Evolutionary conservation across 2,113 vertebrate genomes (phyloP), one percentile per base, ranked within the genome.

Genomic region (Plecturocebus donacophilus): DNA sequence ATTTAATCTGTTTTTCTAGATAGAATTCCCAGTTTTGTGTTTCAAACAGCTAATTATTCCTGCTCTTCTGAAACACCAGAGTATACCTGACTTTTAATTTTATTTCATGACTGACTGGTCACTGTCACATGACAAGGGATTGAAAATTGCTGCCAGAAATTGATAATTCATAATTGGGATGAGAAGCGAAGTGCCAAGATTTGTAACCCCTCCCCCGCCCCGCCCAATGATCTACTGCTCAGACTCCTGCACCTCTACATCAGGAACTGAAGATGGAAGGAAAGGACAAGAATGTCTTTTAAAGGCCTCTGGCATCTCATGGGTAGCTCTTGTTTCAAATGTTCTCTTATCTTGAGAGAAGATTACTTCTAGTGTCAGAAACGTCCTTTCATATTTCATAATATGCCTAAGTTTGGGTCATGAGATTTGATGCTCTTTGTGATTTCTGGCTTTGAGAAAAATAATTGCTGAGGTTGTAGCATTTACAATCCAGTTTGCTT

Each of bases 211-310:
- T 1, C 12, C 12, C 2, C n/a, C 70, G 5, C 21, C 38, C n/a
- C 17, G 2, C n/a, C 23, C 17, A 54, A 2, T 32, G 6, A 25
- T 6, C 9, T 8, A 25, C n/a, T 0, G 2, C 8, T 6, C 3
- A 38, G 25, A 30, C 11, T 32, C 7, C 12, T 35, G 16, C 66
- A n/a, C 66, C 23, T 20, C 14, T 6, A 13, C 6, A 17, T 1
- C 8, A 77, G 13, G 0, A 42, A n/a, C n/a, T 66, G 35, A 56
- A 64, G 30, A 27, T 2, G 45, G 6, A 32, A 27, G 10, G 3
- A 2, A 30, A 80, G 30, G 27, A 3, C 5, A 77, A 38, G 35
- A 32, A 21, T 40, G 58, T 25, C 2, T n/a, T 87, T 76, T 30
- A 23, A 94, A 93, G 20, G 9, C 4, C 54, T 66, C 6, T 20